phyloP scores from a whole-genome alignment of 2,797 vertebrate genomes.

The Galagoides demidoff region DNA sequence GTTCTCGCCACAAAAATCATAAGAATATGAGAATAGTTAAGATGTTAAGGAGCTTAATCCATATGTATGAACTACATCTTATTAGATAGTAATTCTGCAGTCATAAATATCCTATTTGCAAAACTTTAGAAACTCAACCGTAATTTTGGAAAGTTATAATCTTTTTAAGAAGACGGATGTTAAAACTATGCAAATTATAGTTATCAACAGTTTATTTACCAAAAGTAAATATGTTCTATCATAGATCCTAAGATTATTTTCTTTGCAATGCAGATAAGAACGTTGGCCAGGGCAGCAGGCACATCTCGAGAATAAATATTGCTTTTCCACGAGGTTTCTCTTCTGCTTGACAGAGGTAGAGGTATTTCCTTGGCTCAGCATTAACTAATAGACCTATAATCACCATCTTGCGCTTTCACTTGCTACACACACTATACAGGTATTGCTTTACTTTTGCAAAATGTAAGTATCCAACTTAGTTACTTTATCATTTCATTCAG shows the following conservation, averaged over 20 bases:
- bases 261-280: conserved; percentile 20
- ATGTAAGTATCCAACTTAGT: background rate
- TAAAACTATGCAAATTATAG: conserved; percentile 35
- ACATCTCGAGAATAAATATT: background rate
- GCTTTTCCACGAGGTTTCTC: background rate
- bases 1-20: background rate
- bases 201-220: conserved; percentile 36
- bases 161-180: conserved; percentile 19
- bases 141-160: background rate
- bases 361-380: background rate
- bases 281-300: background rate
- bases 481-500: background rate
- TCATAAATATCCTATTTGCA: conserved; percentile 35
- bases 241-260: background rate
- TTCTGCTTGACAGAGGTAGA: background rate
- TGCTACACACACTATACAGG: background rate
- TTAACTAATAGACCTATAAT: background rate
- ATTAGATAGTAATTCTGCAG: conserved; percentile 49
- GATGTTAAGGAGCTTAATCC: conserved; percentile 49
- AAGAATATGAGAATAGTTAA: conserved; percentile 2
- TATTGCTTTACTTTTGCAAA: background rate
- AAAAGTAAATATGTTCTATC: conserved; percentile 42
- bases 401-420: background rate
- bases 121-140: conserved; percentile 37
- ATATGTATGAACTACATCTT: conserved; percentile 26